These are phyloP conservation scores for Danio kyathit DNA, from an alignment of 2,797 vertebrate species.

Conservation along the genomic window DNA sequence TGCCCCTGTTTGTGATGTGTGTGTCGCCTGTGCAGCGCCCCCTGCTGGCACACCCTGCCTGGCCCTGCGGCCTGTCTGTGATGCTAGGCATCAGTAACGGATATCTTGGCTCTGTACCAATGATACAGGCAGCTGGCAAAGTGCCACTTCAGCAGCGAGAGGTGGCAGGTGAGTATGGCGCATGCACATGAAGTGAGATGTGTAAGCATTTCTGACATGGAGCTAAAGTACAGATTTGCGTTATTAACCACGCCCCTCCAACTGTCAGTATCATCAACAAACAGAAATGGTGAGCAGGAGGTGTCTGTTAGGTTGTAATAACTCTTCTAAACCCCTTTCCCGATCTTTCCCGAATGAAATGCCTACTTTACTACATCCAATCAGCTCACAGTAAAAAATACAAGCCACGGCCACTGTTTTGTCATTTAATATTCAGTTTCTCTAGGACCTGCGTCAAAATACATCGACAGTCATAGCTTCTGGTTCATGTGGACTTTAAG, in stretches of 20 bases:
- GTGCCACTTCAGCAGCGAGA: slow-evolving; percentile 92
- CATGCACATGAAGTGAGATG: not conserved
- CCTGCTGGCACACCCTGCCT: slow-evolving; percentile 89
- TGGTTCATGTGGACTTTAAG: not conserved
- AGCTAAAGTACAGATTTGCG: not conserved
- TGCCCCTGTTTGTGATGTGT: slow-evolving; percentile 95
- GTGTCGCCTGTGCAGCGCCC: slow-evolving; percentile 87
- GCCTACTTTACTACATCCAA: no score
- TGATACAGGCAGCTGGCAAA: slow-evolving; percentile 94
- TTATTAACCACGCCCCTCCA: no score
- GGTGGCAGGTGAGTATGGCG: slow-evolving; percentile 83
- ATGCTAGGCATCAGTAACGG: slow-evolving; percentile 96
- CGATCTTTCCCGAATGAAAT: no score
- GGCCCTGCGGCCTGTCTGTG: slow-evolving; percentile 94
- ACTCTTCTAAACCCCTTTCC: no score
- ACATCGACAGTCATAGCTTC: no score
- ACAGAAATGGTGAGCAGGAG: no score
- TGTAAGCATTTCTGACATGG: not conserved
- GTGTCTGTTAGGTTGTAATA: no score
- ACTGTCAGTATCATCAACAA: no score
- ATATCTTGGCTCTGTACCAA: slow-evolving; percentile 95
- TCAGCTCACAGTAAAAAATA: no score
- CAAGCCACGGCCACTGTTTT: no score
- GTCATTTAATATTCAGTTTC: no score
- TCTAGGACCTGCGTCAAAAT: no score